Conservation (phyloP, 2,797 vertebrate species). For the Sardinella longiceps region DNA sequence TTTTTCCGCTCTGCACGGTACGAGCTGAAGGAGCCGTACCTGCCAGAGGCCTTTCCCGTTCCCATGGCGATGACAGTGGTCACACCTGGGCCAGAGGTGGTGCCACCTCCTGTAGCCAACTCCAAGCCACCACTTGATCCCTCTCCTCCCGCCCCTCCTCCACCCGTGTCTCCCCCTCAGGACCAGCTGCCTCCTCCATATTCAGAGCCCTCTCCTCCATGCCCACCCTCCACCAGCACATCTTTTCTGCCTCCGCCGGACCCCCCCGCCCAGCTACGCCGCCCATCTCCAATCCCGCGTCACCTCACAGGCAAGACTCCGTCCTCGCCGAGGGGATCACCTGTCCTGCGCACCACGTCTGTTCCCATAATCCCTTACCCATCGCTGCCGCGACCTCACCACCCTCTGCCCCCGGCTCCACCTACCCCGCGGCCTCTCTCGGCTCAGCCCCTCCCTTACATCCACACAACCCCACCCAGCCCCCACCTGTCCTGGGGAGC, state of each 20-base stretch:
- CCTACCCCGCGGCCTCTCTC: conserved; percentile 12
- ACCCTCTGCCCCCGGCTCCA: conserved; percentile 40
- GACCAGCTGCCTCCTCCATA: conserved; percentile 34
- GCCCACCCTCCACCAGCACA: neutral
- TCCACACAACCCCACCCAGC: conserved; percentile 71
- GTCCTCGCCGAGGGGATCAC: neutral
- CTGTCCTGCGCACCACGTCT: neutral
- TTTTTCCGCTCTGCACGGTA: conserved; percentile 75
- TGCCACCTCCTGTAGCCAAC: conserved; percentile 30
- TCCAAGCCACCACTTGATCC: neutral
- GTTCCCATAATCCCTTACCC: neutral
- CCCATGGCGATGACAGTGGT: neutral
- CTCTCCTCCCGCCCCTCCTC: neutral
- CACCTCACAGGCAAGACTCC: neutral
- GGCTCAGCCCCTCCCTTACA: conserved; percentile 57
- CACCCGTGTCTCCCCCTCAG: conserved; percentile 17
- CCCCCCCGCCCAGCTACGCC: neutral
- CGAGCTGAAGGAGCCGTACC: conserved; percentile 60
- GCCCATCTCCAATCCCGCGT: neutral
- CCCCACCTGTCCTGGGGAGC: conserved; percentile 71
- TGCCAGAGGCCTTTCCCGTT: conserved; percentile 34
- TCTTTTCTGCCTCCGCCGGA: neutral
- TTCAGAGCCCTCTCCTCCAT: neutral
- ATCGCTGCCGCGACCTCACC: conserved; percentile 22
- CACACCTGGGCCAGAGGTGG: neutral